A percentile compares a stretch with the other conserved stretches of the same genome.
These are phyloP conservation scores for honey bee (Apis mellifera) DNA, from an alignment of 1,140 invertebrate genomes.

Conservation along the genomic window DNA sequence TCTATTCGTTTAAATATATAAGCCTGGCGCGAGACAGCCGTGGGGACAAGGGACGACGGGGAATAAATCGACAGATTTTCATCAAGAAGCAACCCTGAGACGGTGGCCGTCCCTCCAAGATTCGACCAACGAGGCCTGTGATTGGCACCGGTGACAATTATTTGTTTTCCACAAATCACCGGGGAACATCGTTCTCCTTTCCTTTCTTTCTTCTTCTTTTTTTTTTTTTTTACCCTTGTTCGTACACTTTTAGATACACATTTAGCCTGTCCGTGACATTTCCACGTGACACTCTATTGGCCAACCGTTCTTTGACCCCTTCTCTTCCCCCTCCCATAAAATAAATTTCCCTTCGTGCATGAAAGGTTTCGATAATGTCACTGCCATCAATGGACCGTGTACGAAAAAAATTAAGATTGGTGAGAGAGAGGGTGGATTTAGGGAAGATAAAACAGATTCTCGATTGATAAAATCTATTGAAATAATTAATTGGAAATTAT, in stretches of 20 bases:
- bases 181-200: conserved; percentile 10
- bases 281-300: conserved; percentile 2
- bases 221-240: conserved; percentile 9
- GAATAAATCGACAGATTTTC: conserved; percentile 66
- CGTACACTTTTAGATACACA: background rate
- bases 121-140: conserved; percentile 59
- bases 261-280: conserved; percentile 36
- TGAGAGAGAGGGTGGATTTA: no score
- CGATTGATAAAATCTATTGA: no score
- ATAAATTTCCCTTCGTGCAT: conserved; percentile 22
- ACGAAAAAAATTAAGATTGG: no score
- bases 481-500: no score
- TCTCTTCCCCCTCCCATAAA: background rate
- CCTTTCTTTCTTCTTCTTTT: conserved; percentile 10
- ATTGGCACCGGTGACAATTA: conserved; percentile 69
- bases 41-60: conserved; percentile 42
- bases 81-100: conserved; percentile 52
- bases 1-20: conserved; percentile 53
- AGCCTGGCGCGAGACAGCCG: conserved; percentile 14
- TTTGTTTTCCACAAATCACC: conserved; percentile 70
- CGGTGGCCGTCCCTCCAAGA: background rate
- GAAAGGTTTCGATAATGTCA: background rate
- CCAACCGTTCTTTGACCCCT: conserved; percentile 2
- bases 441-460: no score
- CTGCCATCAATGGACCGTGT: no score